Evolutionary conservation across 2,888 invertebrate genomes (phyloP).

Genomic region (Himalopsyche japonica): DNA sequence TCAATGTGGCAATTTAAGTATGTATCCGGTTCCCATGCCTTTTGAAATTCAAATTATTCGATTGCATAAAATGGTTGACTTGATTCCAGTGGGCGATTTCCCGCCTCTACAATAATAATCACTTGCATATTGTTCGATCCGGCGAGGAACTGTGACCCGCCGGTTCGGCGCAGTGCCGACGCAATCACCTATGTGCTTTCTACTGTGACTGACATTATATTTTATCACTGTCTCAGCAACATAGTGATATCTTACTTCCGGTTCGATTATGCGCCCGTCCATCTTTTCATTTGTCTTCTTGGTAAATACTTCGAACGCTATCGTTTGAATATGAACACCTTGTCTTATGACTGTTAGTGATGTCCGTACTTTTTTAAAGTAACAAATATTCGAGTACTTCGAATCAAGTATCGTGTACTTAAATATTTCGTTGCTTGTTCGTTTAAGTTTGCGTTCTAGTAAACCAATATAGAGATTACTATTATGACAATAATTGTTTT

Average conservation of each 20-base stretch:
- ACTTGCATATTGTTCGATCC: not conserved
- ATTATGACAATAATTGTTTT: too few species aligned
- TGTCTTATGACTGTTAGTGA: not conserved
- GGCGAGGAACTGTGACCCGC: not conserved
- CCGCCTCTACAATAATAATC: not conserved
- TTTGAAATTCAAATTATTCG: not conserved
- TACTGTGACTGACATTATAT: not conserved
- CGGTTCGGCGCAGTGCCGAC: not conserved
- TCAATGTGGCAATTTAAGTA: not conserved
- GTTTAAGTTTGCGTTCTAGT: too few species aligned
- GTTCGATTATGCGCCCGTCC: not conserved
- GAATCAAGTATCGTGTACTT: too few species aligned
- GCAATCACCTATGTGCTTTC: not conserved
- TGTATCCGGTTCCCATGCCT: not conserved
- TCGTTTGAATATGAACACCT: not conserved
- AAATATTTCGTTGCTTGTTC: too few species aligned
- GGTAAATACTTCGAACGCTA: not conserved
- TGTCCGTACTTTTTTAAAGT: too few species aligned
- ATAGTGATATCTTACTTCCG: not conserved
- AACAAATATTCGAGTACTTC: too few species aligned
- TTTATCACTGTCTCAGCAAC: not conserved
- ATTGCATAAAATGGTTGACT: not conserved
- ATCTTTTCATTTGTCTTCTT: not conserved
- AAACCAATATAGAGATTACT: too few species aligned
- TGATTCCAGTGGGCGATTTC: not conserved